Evolutionary conservation across 2,888 invertebrate genomes (phyloP).

Genomic region (Chaetogeoica ovagalla): DNA sequence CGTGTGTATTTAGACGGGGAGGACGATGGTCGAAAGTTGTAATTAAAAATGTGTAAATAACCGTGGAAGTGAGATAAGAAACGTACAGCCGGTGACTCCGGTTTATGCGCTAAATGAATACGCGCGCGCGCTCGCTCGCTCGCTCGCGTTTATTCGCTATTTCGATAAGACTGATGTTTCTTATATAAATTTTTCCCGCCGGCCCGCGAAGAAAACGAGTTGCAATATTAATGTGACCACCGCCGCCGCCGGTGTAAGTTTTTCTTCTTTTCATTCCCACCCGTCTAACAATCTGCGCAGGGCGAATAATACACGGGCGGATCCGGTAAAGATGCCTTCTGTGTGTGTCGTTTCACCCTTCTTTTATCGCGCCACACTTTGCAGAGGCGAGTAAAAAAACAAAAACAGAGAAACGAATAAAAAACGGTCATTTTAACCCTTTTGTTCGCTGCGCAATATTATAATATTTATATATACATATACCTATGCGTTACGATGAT

Average conservation of each 20-base stretch:
- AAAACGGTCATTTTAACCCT: conserved; percentile 24
- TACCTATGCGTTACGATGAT: background rate
- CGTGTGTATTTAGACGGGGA: background rate
- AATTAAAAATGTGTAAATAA: conserved; percentile 53
- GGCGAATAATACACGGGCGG: background rate
- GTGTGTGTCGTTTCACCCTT: background rate
- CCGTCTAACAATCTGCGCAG: background rate
- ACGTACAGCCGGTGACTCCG: conserved; percentile 3
- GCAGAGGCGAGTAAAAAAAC: background rate
- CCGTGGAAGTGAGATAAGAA: conserved; percentile 48
- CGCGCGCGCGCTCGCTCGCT: conserved; percentile 3
- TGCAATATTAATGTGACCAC: conserved; percentile 51
- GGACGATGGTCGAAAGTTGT: conserved; percentile 48
- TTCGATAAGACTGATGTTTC: conserved; percentile 52
- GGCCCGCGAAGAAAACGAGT: conserved; percentile 33
- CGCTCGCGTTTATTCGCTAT: conserved; percentile 26
- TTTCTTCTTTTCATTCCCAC: background rate
- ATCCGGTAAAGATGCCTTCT: background rate
- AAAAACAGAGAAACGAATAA: background rate
- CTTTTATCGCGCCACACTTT: conserved; percentile 8
- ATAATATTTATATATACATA: no score
- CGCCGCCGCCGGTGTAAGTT: conserved; percentile 1
- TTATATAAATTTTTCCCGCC: conserved; percentile 17
- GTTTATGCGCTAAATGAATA: conserved; percentile 39
- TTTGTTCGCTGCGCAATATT: background rate